These are phyloP conservation scores for Zelostemma sp. DNA, from an alignment of 1,140 invertebrate genomes.

Conservation along the genomic window DNA sequence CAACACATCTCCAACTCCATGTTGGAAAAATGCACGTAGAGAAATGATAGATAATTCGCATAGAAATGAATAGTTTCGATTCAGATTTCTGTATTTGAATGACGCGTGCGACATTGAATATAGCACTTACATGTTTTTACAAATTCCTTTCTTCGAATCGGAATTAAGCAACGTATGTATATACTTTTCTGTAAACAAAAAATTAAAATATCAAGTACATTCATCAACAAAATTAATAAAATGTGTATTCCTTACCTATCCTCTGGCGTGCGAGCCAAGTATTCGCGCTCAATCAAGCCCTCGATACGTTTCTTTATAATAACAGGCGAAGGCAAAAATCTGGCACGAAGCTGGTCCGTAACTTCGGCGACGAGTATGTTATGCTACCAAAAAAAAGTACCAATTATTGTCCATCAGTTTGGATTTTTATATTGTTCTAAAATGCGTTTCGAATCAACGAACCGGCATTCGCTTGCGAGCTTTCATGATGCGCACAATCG, in stretches of 20 bases:
- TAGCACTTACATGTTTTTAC: conserved; percentile 68
- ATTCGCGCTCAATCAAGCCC: conserved; percentile 98
- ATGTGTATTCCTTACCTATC: conserved; percentile 77
- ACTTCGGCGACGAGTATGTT: conserved; percentile 97
- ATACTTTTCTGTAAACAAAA: conserved; percentile 82
- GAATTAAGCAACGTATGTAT: conserved; percentile 91
- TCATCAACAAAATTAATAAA: conserved; percentile 4
- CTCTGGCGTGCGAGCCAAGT: conserved; percentile 95
- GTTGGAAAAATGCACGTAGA: not conserved
- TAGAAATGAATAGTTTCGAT: not conserved
- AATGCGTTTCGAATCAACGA: conserved; percentile 53
- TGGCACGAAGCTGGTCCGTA: conserved; percentile 94
- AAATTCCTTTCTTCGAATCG: conserved; percentile 61
- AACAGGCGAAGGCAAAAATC: conserved; percentile 97
- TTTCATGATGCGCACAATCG: conserved; percentile 99
- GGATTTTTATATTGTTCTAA: no score
- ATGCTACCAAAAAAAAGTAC: conserved; percentile 75
- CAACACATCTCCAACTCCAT: no score
- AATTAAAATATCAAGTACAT: conserved; percentile 1
- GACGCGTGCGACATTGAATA: conserved; percentile 28
- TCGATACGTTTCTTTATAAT: conserved; percentile 99
- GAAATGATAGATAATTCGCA: conserved; percentile 2
- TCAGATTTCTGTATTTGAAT: not conserved
- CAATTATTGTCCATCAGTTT: no score
- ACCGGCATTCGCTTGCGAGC: conserved; percentile 93